Evolutionary conservation across 2,113 vertebrate species (phyloP), one percentile per base, ranked within the genome.

Genomic region (Dromiciops gliroides): DNA sequence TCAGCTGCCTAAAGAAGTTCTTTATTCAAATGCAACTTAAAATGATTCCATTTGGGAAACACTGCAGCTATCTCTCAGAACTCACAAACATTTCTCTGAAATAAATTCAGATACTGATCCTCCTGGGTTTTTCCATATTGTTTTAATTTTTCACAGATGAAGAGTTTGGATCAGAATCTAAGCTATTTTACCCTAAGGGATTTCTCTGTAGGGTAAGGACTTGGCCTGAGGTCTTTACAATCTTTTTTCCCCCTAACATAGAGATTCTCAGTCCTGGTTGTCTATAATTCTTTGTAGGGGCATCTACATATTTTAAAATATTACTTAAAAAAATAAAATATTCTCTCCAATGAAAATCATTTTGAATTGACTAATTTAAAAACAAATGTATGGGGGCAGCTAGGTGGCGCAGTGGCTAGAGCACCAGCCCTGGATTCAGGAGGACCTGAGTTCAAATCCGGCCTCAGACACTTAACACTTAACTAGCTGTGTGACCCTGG

Each of bases 161-260:
- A 91, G 67, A 97, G 96, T 95, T 97, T 95, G 96, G 95, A 95
- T 95, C 95, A 89, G 94, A 97, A 96, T 89, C 75, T 95, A 95
- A 91, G 51, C 92, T 94, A 44, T 24, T 49, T 53, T 83, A 94
- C 88, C 92, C 95, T 95, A 89, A 51, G 98, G 96, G 96, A 96
- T 50, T 95, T 96, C 94, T 96, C 95, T 89, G 94, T 94, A 52
- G 89, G 89, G 28, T 48, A 50, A 97, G 91, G 44, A 96, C 95
- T 93, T 75, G 93, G 92, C 95, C 97, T 31, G 3, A 89, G 95
- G 96, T 97, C 97, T 97, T 97, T 96, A 97, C 96, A 96, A 93
- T 90, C 11, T 11, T 37, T 56, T 91, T 90, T 53, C 44, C 10
- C 47, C 4, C 75, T 92, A 93, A 56, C 95, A 90, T 89, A 96